Conservation (phyloP, 2,797 vertebrate species). For the Acanthurus lineatus region DNA sequence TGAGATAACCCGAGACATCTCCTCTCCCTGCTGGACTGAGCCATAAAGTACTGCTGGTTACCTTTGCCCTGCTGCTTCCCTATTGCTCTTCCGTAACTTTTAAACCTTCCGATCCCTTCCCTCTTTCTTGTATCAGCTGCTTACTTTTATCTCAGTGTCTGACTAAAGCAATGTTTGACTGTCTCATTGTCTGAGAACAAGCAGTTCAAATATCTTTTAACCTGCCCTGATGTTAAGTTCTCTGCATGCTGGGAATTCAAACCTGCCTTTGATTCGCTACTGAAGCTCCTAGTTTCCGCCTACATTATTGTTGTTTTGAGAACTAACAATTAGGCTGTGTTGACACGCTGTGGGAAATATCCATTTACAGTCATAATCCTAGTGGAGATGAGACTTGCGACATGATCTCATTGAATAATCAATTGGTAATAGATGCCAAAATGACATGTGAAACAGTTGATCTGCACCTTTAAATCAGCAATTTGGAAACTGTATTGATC, state of each 20-base stretch:
- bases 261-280: constrained; percentile 13
- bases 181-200: not conserved
- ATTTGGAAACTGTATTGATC: constrained; percentile 17
- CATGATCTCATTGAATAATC: constrained; percentile 32
- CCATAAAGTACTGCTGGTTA: constrained; percentile 17
- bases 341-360: constrained; percentile 18
- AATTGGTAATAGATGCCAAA: constrained; percentile 42
- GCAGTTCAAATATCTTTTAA: constrained; percentile 13
- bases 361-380: constrained; percentile 30
- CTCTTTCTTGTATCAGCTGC: constrained; percentile 3
- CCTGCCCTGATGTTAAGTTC: constrained; percentile 11
- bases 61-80: constrained; percentile 3
- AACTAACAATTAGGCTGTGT: constrained; percentile 23
- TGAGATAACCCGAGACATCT: constrained; percentile 28
- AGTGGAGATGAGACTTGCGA: constrained; percentile 32
- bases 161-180: constrained; percentile 3
- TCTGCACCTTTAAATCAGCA: constrained; percentile 34
- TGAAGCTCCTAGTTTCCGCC: constrained; percentile 18
- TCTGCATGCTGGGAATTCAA: constrained; percentile 15
- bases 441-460: constrained; percentile 47
- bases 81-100: constrained; percentile 21
- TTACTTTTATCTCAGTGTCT: constrained; percentile 25
- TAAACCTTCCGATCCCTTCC: constrained; percentile 8
- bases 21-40: constrained; percentile 20
- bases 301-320: constrained; percentile 28